Conservation (phyloP, 2,113 vertebrate genomes). For the Fulmarus glacialis region DNA sequence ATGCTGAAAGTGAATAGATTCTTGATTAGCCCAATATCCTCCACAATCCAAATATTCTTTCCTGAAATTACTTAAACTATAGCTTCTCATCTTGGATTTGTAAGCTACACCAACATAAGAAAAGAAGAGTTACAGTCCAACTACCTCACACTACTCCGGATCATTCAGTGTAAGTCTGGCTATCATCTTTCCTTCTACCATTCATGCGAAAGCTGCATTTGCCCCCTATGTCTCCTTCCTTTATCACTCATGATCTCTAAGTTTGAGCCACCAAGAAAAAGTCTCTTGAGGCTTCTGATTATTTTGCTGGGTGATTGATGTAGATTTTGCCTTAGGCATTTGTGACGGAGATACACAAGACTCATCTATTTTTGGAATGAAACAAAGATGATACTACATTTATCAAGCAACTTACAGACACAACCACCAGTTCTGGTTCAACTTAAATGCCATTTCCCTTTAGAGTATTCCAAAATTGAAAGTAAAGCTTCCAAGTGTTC, state of each 20-base stretch:
- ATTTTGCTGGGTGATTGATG: background rate
- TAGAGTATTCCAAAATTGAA: background rate
- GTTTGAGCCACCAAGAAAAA: background rate
- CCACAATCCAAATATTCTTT: background rate
- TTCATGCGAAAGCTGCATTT: background rate
- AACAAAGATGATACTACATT: background rate
- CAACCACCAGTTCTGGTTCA: background rate
- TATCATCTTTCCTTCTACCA: background rate
- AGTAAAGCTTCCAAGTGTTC: background rate
- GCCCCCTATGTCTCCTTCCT: background rate
- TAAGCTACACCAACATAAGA: background rate
- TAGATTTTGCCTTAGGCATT: background rate
- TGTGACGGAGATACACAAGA: background rate
- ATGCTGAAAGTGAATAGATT: background rate
- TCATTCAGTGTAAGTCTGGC: background rate
- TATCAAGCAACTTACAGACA: conserved; percentile 3
- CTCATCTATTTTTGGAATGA: background rate
- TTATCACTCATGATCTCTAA: background rate
- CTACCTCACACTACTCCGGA: background rate
- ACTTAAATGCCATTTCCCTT: background rate
- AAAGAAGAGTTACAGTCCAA: background rate
- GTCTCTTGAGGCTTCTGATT: background rate
- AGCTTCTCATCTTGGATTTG: background rate
- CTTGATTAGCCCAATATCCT: background rate
- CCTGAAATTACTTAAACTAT: background rate